Base-by-base conservation (phyloP, 2,113 vertebrate genomes). In the Nesogale talazaci region DNA sequence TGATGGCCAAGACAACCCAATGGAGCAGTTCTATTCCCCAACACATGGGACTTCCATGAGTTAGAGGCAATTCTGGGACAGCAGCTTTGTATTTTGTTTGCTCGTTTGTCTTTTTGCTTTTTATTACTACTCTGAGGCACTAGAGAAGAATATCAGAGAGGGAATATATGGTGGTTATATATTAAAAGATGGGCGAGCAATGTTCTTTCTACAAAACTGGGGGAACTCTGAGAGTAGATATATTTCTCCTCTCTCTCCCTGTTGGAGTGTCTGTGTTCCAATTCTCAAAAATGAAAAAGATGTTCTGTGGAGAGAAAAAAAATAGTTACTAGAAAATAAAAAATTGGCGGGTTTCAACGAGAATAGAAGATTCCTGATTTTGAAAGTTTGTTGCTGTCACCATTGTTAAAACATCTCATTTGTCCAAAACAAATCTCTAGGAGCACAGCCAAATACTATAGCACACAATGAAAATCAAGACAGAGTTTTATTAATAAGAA, bases 401-500 rank as follows among this genome's bases (percentile, higher is more conserved):
- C 78, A 40, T 80, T 36, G 27, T 72, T 86, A 77, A 92, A 89
- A 75, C 8, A 89, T 31, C 12, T 83, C 10, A 95, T 84, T 76
- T 46, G 61, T 88, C 4, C 59, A 76, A 94, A 96, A 95, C 42
- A 95, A 70, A 93, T 77, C 95, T 96, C 80, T 12, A 94, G 84
- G 85, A 90, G 9, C 56, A 93, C 57, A 94, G 78, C 67, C 61
- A 95, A 92, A 88, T 90, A 87, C 74, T 94, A 77, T 42, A 88
- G 77, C 52, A 80, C 96, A 78, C 95, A 88, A 97, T 93, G 75
- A 94, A 97, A 92, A 96, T 94, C 59, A 93, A 57, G 15, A 96
- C 90, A 74, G 93, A 94, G 77, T 88, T 90, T 90, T 69, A 88
- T 10, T 96, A 94, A 96, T 83, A 93, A 86, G 46, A 86, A 70